Evolutionary conservation across 2,888 invertebrate genomes (phyloP).

Genomic region (Raillietiella orientalis): DNA sequence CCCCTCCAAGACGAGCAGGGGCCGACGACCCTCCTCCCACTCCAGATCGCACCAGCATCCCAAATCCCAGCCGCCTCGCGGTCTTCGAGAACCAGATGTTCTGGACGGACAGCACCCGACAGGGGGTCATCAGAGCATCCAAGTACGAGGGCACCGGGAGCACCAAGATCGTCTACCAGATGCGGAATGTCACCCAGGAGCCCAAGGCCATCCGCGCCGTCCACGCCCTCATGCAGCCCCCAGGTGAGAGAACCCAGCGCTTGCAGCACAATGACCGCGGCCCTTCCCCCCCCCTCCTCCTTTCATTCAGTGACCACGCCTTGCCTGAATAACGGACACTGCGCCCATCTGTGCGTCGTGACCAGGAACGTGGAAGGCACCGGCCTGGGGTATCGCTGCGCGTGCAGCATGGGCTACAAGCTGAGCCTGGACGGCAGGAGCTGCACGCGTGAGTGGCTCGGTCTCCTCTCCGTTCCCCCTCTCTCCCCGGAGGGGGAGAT

Average conservation of each 20-base stretch:
- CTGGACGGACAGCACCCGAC: slow-evolving; percentile 73
- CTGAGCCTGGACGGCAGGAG: slow-evolving; percentile 35
- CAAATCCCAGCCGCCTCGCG: slow-evolving; percentile 47
- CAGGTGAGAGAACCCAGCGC: slow-evolving; percentile 14
- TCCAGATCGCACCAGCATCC: slow-evolving; percentile 36
- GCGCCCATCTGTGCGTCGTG: slow-evolving; percentile 76
- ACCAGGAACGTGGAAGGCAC: slow-evolving; percentile 23
- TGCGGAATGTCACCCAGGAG: slow-evolving; percentile 34
- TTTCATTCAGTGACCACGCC: slow-evolving; percentile 25
- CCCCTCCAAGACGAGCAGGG: too few relatives aligned
- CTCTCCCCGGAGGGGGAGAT: too few relatives aligned
- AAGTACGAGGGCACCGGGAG: slow-evolving; percentile 46
- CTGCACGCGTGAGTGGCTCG: slow-evolving; percentile 26
- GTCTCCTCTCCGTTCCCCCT: too few relatives aligned
- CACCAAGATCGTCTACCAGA: slow-evolving; percentile 43
- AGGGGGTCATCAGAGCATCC: slow-evolving; percentile 54
- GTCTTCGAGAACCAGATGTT: slow-evolving; percentile 56
- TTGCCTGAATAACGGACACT: slow-evolving; percentile 56
- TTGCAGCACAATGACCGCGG: slow-evolving; percentile 1
- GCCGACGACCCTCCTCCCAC: too few relatives aligned
- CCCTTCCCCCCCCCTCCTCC: slow-evolving; percentile 1
- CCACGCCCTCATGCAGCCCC: slow-evolving; percentile 39
- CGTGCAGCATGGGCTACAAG: slow-evolving; percentile 59
- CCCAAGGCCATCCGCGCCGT: slow-evolving; percentile 53
- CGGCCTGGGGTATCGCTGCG: slow-evolving; percentile 56